Percentiles rank a stretch among this genome's conserved stretches.
phyloP scores from a whole-genome alignment of 2,113 vertebrate species.

The Calonectris borealis region DNA sequence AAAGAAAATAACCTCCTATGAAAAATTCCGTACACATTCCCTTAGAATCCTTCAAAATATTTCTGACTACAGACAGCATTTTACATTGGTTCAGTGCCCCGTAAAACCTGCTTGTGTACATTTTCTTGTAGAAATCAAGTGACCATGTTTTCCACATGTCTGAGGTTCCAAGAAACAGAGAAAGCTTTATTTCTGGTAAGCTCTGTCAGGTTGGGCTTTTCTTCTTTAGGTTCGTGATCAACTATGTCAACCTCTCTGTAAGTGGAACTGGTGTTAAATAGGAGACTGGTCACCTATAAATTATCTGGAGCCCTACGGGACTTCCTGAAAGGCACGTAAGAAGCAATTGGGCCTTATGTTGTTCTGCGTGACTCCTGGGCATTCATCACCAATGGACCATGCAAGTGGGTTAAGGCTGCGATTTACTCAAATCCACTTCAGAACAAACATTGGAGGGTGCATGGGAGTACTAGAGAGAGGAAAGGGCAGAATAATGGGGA shows the following conservation, averaged over 20 bases:
- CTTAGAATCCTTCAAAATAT: neutral
- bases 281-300: constrained; percentile 14
- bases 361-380: neutral
- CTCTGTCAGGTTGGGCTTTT: constrained; percentile 54
- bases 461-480: neutral
- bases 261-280: neutral
- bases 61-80: constrained; percentile 4
- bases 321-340: constrained; percentile 70
- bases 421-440: neutral
- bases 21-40: neutral
- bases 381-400: constrained; percentile 74
- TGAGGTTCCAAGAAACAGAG: constrained; percentile 44
- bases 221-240: constrained; percentile 31
- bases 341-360: constrained; percentile 73
- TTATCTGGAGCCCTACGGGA: constrained; percentile 63
- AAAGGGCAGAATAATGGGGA: neutral
- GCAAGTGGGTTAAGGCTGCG: constrained; percentile 42
- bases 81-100: constrained; percentile 8
- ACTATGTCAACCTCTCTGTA: neutral
- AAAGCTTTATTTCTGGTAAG: constrained; percentile 67
- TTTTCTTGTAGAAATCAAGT: constrained; percentile 7
- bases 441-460: neutral
- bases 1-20: neutral
- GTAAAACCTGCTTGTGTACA: neutral
- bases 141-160: neutral